Evolutionary conservation across 2,797 vertebrate genomes (phyloP), one percentile per base, ranked within the genome.

Genomic region (Rallus crepitans): DNA sequence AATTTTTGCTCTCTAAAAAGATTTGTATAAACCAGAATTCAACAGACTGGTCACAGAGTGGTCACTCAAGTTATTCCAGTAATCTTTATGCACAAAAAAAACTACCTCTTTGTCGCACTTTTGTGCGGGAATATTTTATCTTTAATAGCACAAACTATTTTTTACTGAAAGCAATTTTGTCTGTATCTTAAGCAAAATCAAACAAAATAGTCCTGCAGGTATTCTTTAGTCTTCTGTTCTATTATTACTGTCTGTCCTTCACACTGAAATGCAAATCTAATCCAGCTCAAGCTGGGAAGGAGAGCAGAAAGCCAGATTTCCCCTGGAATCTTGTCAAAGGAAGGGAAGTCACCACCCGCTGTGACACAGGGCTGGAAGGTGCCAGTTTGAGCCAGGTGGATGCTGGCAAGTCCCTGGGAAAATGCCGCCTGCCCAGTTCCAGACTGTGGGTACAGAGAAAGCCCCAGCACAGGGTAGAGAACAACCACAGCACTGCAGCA

Each of bases 301-400:
- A 42, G 6, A 59, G 40, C 35, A 80, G 56, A 50, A 69, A 82
- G 15, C 40, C 66, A 2, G 5, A 60, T 15, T 18, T 87, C 27
- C 39, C 50, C 37, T 61, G 55, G 27, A 77, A 39, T 47, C n/a
- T 30, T 31, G 20, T 57, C 39, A 33, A 39, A 81, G 45, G 52
- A 21, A 68, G 27, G 55, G 48, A 63, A 53, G 17, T 60, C 12
- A 2, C 3, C 56, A 40, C 4, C 12, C 6, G 0, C 0, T 0
- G 2, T 11, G 23, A 65, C 55, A 6, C 11, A 31, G 55, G 79
- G 69, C 35, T 59, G 69, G 69, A 37, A 85, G 56, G 23, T 55
- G 55, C n/a, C 21, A 3, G 18, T 30, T 5, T 19, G 72, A 64
- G 57, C 15, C 39, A 28, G 42, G 52, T 39, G 52, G 47, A 63